A percentile compares a stretch with the other conserved stretches of the same genome.
phyloP scores from a whole-genome alignment of 2,888 invertebrate species.

The Aphodius granarius region DNA sequence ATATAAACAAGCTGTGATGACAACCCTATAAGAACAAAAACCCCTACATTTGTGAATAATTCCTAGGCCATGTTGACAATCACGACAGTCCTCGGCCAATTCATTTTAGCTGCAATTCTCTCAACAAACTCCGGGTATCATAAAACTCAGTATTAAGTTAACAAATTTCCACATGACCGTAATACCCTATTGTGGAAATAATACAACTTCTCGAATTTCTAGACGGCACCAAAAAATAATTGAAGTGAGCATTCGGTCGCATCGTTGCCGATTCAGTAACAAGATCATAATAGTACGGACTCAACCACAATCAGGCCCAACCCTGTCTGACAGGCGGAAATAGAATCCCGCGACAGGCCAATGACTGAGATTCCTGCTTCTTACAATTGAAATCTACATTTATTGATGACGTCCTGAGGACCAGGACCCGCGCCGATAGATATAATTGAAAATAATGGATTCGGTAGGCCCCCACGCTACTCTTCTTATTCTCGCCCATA shows the following conservation, averaged over 20 bases:
- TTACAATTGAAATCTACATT: neutral
- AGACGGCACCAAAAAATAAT: neutral
- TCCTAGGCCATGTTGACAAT: no score
- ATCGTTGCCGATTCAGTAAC: neutral
- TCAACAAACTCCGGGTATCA: no score
- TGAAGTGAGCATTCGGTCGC: neutral
- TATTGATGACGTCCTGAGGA: neutral
- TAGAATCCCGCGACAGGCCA: neutral
- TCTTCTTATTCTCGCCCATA: neutral
- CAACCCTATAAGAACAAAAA: no score
- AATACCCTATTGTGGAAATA: no score
- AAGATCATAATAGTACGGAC: neutral
- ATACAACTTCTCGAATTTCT: no score
- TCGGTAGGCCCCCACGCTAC: neutral
- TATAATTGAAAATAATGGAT: neutral
- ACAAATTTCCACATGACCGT: no score
- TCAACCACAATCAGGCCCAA: neutral
- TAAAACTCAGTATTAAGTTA: no score
- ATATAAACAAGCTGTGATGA: no score
- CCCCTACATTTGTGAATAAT: no score
- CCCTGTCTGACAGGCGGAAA: no score
- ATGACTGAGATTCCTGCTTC: neutral
- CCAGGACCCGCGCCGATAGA: neutral
- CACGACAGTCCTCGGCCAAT: no score
- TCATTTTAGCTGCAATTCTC: no score